phyloP scores from a whole-genome alignment of 2,113 vertebrate species.

The Cololabis saira region DNA sequence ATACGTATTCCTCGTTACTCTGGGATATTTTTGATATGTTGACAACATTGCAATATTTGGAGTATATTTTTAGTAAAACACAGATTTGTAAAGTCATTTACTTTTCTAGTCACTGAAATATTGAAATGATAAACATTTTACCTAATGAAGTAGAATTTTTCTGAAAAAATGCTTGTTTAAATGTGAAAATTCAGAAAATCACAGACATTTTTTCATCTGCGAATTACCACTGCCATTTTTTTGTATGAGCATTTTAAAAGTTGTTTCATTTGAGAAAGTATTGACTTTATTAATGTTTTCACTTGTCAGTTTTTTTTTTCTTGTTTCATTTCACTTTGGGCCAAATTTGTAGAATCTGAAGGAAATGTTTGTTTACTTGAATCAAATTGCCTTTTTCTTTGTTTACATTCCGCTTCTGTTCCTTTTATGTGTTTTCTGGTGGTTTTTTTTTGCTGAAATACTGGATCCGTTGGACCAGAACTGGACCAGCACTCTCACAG shows the following conservation, averaged over 20 bases:
- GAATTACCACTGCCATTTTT: slow-evolving; percentile 51
- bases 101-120: slow-evolving; percentile 72
- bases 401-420: slow-evolving; percentile 20
- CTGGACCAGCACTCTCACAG: slow-evolving; percentile 54
- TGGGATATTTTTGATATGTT: slow-evolving; percentile 78
- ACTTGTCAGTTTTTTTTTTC: slow-evolving; percentile 36
- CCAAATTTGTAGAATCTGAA: slow-evolving; percentile 50
- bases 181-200: slow-evolving; percentile 43
- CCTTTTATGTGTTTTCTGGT: too few species aligned
- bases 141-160: slow-evolving; percentile 57
- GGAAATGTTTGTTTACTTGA: slow-evolving; percentile 53
- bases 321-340: slow-evolving; percentile 23
- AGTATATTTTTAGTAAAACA: slow-evolving; percentile 79
- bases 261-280: slow-evolving; percentile 18
- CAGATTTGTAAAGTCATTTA: slow-evolving; percentile 79
- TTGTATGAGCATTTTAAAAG: slow-evolving; percentile 11
- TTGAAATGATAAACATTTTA: slow-evolving; percentile 55
- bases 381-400: slow-evolving; percentile 29
- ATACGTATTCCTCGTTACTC: slow-evolving; percentile 66
- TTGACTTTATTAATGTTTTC: slow-evolving; percentile 4
- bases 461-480: background rate
- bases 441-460: slow-evolving; percentile 37
- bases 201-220: slow-evolving; percentile 28
- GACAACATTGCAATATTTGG: slow-evolving; percentile 64
- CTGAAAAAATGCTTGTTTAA: too few species aligned